Evolutionary conservation across 2,113 vertebrate species (phyloP).

Genomic region (Malurus melanocephalus): DNA sequence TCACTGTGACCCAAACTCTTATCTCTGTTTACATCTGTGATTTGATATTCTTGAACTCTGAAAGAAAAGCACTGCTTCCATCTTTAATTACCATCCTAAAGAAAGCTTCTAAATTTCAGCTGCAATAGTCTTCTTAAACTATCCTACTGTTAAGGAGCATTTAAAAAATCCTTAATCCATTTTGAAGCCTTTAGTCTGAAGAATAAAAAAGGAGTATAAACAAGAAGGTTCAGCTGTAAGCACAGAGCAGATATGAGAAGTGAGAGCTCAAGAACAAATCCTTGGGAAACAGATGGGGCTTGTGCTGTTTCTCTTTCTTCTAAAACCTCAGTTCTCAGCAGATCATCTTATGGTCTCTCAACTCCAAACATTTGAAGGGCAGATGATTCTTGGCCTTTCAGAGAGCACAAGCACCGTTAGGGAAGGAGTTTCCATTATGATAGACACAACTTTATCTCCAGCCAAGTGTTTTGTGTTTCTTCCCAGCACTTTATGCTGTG

Average conservation of each 20-base stretch:
- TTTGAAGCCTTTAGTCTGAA: neutral
- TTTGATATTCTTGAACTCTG: neutral
- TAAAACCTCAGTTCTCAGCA: constrained; percentile 37
- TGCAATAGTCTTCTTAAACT: neutral
- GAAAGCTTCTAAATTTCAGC: neutral
- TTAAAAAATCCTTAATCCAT: neutral
- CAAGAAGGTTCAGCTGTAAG: neutral
- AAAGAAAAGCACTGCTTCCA: neutral
- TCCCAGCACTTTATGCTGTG: neutral
- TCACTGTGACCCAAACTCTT: neutral
- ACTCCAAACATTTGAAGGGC: neutral
- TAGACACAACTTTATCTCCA: neutral
- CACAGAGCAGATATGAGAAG: neutral
- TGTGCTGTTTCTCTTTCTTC: constrained; percentile 1
- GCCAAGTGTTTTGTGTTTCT: neutral
- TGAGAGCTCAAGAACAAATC: constrained; percentile 19
- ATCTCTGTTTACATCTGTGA: neutral
- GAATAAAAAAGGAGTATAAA: constrained; percentile 18
- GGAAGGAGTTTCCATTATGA: neutral
- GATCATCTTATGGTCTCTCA: neutral
- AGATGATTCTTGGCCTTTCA: neutral
- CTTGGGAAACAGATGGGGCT: constrained; percentile 29
- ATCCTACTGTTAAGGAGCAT: neutral
- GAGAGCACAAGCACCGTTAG: neutral
- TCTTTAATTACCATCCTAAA: neutral